Percentiles rank a stretch among this genome's conserved stretches.
Evolutionary conservation across 2,797 vertebrate genomes (phyloP).

Genomic region (Aeoliscus strigatus): DNA sequence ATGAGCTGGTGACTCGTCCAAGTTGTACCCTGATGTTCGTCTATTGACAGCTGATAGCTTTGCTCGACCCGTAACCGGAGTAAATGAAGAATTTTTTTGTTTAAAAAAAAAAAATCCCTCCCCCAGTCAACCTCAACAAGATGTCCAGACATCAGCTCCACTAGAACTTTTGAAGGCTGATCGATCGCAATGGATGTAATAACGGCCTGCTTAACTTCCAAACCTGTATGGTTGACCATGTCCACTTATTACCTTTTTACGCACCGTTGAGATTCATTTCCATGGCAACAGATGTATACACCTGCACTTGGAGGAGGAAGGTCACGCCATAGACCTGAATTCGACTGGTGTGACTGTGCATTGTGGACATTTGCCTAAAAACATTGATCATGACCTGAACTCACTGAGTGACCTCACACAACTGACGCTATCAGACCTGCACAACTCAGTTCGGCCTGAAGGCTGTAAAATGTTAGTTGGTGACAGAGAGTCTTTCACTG

Average conservation of each 20-base stretch:
- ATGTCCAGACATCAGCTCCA: no score
- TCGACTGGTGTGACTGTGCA: not conserved
- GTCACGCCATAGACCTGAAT: not conserved
- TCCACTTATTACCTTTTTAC: not conserved
- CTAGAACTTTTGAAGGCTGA: no score
- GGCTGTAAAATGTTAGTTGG: conserved; percentile 62
- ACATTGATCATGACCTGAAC: not conserved
- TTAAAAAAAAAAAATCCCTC: no score
- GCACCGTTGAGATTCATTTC: not conserved
- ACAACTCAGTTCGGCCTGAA: not conserved
- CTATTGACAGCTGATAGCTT: no score
- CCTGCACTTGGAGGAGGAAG: not conserved
- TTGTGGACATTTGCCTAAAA: not conserved
- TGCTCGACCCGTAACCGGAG: no score
- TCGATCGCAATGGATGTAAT: no score
- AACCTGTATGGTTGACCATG: not conserved
- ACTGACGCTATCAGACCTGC: not conserved
- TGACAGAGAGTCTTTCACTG: conserved; percentile 36
- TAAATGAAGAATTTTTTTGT: no score
- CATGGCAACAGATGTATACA: not conserved
- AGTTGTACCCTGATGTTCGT: no score
- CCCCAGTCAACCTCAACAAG: no score
- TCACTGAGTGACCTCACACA: not conserved
- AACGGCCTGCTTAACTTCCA: no score
- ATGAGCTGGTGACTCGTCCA: no score